phyloP scores from a whole-genome alignment of 2,113 vertebrate species.

The Galeopterus variegatus region DNA sequence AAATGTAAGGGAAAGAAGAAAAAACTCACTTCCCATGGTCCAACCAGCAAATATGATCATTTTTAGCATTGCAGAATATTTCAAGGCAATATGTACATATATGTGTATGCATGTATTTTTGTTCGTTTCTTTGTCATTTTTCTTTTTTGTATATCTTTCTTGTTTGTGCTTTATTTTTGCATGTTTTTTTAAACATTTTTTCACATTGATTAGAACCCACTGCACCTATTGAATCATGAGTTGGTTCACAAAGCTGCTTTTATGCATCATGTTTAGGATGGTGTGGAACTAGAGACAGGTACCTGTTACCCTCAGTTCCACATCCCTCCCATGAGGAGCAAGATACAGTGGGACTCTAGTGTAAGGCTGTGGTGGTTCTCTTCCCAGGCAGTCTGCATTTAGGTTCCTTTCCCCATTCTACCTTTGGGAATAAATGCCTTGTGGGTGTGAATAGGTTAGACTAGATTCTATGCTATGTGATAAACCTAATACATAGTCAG shows the following conservation, averaged over 20 bases:
- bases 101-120: not conserved
- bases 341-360: not conserved
- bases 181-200: not conserved
- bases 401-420: not conserved
- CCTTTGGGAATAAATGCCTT: not conserved
- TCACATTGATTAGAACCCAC: not conserved
- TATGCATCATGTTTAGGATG: not conserved
- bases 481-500: not conserved
- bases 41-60: not conserved
- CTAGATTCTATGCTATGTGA: not conserved
- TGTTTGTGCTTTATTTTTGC: not conserved
- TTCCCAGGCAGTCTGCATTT: not conserved
- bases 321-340: not conserved
- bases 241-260: not conserved
- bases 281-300: not conserved
- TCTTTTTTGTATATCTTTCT: not conserved
- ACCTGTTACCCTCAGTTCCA: not conserved
- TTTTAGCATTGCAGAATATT: conserved; percentile 4
- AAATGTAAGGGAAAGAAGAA: not conserved
- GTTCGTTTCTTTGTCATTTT: not conserved
- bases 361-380: not conserved
- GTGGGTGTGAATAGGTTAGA: not conserved
- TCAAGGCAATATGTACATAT: not conserved
- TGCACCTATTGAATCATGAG: not conserved
- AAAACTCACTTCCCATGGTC: not conserved